Evolutionary conservation across 2,888 invertebrate species (phyloP).

Genomic region (Dioctria rufipes): DNA sequence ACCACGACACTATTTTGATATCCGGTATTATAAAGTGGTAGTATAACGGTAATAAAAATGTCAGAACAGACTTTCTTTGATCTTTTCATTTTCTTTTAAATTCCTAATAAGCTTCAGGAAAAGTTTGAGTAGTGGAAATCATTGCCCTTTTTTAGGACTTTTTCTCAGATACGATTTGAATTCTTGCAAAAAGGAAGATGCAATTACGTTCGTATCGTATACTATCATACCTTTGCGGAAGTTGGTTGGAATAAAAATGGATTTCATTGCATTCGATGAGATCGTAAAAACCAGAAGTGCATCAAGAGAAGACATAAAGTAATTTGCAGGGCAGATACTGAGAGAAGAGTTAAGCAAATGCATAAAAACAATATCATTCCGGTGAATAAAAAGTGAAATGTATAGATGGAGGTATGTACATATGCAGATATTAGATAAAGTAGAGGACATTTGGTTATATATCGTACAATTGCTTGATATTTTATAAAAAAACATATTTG

Average conservation of each 20-base stretch:
- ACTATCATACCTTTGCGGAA: not conserved
- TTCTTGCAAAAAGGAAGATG: slow-evolving; percentile 6
- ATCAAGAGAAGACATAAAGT: not conserved
- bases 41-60: not conserved
- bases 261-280: slow-evolving; percentile 28
- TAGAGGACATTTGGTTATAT: no score
- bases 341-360: no score
- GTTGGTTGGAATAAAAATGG: slow-evolving; percentile 9
- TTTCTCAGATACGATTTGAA: slow-evolving; percentile 27
- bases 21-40: slow-evolving; percentile 18
- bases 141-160: slow-evolving; percentile 16
- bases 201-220: not conserved
- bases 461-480: no score
- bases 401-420: no score
- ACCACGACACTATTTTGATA: slow-evolving; percentile 28
- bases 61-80: not conserved
- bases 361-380: no score
- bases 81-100: slow-evolving; percentile 6
- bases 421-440: no score
- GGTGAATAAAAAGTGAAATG: no score
- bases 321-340: no score
- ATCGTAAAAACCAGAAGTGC: slow-evolving; percentile 7
- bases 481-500: no score
- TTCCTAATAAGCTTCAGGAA: slow-evolving; percentile 22
- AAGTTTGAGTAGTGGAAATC: slow-evolving; percentile 37